Evolutionary conservation across 1,140 invertebrate genomes (phyloP).

Genomic region (Lordiphosa clarofinis): DNA sequence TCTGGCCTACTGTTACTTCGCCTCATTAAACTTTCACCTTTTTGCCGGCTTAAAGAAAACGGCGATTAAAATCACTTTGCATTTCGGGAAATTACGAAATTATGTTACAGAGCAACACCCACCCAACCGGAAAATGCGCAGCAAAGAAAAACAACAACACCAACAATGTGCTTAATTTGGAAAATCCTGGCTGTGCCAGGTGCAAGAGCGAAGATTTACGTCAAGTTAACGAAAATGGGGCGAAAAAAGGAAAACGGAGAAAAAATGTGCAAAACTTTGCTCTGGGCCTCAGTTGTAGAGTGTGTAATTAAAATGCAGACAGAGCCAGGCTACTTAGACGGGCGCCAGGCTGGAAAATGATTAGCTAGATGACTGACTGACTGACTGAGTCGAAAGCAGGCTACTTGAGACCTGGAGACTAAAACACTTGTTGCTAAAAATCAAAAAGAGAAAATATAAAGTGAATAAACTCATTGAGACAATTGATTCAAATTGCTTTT

Average conservation of each 20-base stretch:
- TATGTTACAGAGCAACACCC: conserved; percentile 43
- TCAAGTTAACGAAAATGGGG: conserved; percentile 39
- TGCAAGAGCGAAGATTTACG: conserved; percentile 44
- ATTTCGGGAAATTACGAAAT: conserved; percentile 69
- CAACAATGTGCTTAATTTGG: conserved; percentile 19
- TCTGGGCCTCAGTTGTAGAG: not conserved
- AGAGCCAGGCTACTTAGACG: conserved; percentile 27
- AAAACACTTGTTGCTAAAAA: conserved; percentile 35
- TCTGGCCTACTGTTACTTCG: not conserved
- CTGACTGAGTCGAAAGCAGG: conserved; percentile 19
- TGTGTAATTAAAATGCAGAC: conserved; percentile 64
- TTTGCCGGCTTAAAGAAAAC: conserved; percentile 35
- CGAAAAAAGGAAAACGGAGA: conserved; percentile 5
- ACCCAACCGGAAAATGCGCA: conserved; percentile 59
- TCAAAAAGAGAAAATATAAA: not conserved
- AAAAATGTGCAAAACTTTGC: conserved; percentile 47
- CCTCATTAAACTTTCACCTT: too few relatives aligned
- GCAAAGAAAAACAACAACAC: conserved; percentile 14
- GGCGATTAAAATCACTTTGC: conserved; percentile 73
- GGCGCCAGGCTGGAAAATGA: conserved; percentile 58
- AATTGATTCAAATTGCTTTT: too few relatives aligned
- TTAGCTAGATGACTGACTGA: conserved; percentile 45
- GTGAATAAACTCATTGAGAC: too few relatives aligned
- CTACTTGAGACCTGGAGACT: conserved; percentile 1
- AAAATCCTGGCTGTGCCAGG: conserved; percentile 38